Conservation (phyloP, 2,113 vertebrate genomes). For the Parus major region DNA sequence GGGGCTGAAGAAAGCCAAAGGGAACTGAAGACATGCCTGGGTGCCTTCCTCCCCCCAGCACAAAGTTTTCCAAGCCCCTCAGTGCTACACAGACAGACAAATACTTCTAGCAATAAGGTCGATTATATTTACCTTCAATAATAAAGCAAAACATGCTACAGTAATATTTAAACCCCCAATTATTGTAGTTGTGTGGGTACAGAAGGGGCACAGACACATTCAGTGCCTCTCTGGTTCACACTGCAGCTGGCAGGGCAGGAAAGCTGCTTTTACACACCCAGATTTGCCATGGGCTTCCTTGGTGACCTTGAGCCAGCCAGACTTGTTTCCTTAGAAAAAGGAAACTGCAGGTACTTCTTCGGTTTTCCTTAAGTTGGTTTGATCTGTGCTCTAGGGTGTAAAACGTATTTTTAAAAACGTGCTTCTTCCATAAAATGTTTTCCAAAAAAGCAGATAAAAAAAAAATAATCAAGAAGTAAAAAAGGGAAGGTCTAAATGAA, state of each 20-base stretch:
- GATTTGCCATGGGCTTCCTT: background rate
- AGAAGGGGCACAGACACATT: background rate
- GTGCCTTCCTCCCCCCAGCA: background rate
- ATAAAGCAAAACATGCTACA: background rate
- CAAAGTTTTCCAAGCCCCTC: background rate
- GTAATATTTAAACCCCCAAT: background rate
- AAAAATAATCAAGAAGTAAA: background rate
- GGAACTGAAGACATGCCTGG: conserved; percentile 36
- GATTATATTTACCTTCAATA: background rate
- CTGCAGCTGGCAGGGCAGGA: background rate
- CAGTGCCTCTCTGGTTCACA: background rate
- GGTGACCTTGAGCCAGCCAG: background rate
- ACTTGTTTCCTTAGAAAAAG: background rate
- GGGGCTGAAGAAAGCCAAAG: conserved; percentile 44
- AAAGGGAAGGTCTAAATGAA: background rate
- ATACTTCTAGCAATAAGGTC: background rate
- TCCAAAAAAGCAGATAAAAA: background rate
- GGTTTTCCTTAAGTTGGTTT: background rate
- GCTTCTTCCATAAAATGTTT: background rate
- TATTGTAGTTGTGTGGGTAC: accelerated
- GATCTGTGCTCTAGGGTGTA: background rate
- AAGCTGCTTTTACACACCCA: background rate
- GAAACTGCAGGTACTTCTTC: background rate
- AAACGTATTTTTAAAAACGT: background rate
- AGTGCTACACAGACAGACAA: background rate